These are phyloP conservation scores for Lethrus apterus DNA, from an alignment of 1,140 invertebrate genomes.

Conservation along the genomic window DNA sequence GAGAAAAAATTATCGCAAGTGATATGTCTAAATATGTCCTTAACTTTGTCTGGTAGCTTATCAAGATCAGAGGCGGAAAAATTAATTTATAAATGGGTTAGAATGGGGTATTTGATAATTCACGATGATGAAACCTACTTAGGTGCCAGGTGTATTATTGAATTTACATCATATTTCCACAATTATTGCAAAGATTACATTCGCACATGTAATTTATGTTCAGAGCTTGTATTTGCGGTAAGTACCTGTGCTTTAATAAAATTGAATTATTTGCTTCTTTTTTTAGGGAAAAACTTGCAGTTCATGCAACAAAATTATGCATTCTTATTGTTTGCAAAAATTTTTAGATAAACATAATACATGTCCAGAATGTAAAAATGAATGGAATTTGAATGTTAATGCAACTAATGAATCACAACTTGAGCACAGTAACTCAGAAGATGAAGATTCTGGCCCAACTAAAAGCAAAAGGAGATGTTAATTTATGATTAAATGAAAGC, in stretches of 20 bases:
- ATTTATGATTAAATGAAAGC: neutral
- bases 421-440: neutral
- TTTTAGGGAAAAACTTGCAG: neutral
- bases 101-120: conserved; percentile 26
- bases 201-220: conserved; percentile 27
- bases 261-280: too few species aligned
- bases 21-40: conserved; percentile 28
- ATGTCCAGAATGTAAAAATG: neutral
- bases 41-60: conserved; percentile 22
- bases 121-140: conserved; percentile 22
- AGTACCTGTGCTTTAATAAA: too few species aligned
- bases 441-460: neutral
- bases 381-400: neutral
- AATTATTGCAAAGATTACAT: conserved; percentile 20
- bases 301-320: neutral
- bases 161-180: conserved; percentile 29
- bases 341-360: neutral
- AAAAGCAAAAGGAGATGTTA: neutral
- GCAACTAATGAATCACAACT: too few species aligned
- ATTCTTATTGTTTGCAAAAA: neutral
- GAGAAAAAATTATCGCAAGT: conserved; percentile 21
- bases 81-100: conserved; percentile 27
- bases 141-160: conserved; percentile 26
- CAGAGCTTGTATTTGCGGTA: conserved; percentile 28
- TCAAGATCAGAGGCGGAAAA: conserved; percentile 24